Evolutionary conservation across 2,888 invertebrate genomes (phyloP), one percentile per base, ranked within the genome.

Genomic region (Linnaemya tessellans): DNA sequence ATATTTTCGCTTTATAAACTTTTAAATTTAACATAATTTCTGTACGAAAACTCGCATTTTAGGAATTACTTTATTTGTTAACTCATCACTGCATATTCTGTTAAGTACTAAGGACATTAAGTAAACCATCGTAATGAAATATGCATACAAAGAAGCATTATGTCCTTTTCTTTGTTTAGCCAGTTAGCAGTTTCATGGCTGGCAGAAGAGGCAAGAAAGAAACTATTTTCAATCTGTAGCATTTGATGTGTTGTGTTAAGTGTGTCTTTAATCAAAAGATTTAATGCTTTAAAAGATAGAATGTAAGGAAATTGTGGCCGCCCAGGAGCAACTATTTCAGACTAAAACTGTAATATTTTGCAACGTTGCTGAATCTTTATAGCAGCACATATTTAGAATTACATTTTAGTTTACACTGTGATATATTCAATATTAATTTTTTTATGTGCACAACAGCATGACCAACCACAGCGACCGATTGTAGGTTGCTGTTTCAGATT

Each of bases 401-500:
- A n/a, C n/a, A 30, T 30, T 30, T 30, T 30, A 5, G 30, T 30
- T 30, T 3, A 30, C 2, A 3, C 5, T 3, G 2, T 30, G 30
- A 30, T 5, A 30, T 30, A 3, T 30, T 30, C 30, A 30, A 30
- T 30, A 3, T 30, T 13, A 41, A 1, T 13, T 1, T 13, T 49
- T 7, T 18, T 49, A 20, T 51, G 46, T 7, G 46, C n/a, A 49
- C 11, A 18, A 0, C n/a, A 25, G 46, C 10, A 13, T 25, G 20
- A 20, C 1, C 7, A 30, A 35, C n/a, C 3, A 0, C 15, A 10
- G 5, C 60, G 15, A 13, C 41, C 30, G 60, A 0, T 1, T 1
- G 74, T 67, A 80, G 74, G 5, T 51, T 18, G 5, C 5, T 18
- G 9, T 25, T 20, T 7, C 8, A 41, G 62, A 89, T 65, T 62